Base-by-base conservation (phyloP, 2,888 invertebrate genomes). In the Thumatha senex region DNA sequence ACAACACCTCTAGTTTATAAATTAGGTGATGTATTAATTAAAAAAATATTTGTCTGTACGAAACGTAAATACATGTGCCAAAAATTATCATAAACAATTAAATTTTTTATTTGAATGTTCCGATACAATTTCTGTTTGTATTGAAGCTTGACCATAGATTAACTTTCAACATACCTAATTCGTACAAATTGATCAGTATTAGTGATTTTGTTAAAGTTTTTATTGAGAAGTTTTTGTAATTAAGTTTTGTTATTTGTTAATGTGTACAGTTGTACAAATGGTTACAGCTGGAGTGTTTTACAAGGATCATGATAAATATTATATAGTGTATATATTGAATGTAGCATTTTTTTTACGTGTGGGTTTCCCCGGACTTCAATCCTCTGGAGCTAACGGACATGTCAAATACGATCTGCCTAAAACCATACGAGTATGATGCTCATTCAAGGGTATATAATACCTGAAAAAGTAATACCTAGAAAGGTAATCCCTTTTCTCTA, bases 151-250 rank as follows among this genome's bases (percentile, higher is more conserved):
- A 80, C 78, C 75, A 73, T 74, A 78, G 2, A 77, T 86, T 86
- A 87, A 8, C 31, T 31, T 31, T 10, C 31, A 24, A 4, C 18
- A 24, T 5, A 24, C 86, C 85, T 86, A 85, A 87, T 89, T 88
- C 86, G 91, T 91, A 90, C 91, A 91, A 90, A 91, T 87, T 84
- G 84, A 76, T 88, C 90, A 91, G 91, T 91, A 91, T 91, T 91
- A 91, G 84, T 90, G 90, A 90, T 91, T 91, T 89, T 89, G 89
- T 91, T 90, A 91, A 91, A 86, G 89, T 89, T 90, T 84, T 89
- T 84, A 88, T 84, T 83, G 85, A 86, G 72, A 81, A 70, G 82
- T 85, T 66, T 67, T 60, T 63, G 57, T 88, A 85, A 88, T 88
- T 91, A 89, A 89, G 88, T 90, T 84, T 86, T 88, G 89, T 90